A percentile compares a stretch with the other conserved stretches of the same genome.
Evolutionary conservation across 2,113 vertebrate genomes (phyloP).

Genomic region (Onychostruthus taczanowskii): DNA sequence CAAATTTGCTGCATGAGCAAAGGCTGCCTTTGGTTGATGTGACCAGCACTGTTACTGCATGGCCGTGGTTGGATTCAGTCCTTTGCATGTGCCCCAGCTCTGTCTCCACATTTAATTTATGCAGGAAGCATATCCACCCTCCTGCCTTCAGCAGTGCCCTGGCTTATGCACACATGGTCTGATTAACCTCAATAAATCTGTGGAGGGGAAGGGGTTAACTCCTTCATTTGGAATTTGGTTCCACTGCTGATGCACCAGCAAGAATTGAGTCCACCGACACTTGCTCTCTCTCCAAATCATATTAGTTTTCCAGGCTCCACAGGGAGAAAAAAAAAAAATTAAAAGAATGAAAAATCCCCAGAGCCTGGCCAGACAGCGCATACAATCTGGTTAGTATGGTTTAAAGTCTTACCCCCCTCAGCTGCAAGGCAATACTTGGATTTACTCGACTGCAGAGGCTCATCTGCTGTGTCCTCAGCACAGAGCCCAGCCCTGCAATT

Average conservation of each 20-base stretch:
- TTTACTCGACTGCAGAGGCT: background rate
- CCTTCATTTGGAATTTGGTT: background rate
- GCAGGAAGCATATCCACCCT: background rate
- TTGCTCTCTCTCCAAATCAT: slow-evolving; percentile 37
- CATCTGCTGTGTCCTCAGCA: background rate
- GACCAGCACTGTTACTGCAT: background rate
- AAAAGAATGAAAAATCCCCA: background rate
- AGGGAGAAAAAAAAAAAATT: background rate
- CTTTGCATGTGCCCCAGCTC: background rate
- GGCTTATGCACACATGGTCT: background rate
- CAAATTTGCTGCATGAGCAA: background rate
- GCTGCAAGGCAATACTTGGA: background rate
- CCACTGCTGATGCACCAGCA: background rate
- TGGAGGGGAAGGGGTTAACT: slow-evolving; percentile 39
- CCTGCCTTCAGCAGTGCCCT: background rate
- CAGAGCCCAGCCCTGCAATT: slow-evolving; percentile 11
- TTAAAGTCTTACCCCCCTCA: background rate
- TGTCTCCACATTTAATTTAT: background rate
- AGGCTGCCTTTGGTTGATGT: background rate
- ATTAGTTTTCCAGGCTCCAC: background rate
- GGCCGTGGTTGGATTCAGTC: background rate
- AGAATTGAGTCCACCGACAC: slow-evolving; percentile 29
- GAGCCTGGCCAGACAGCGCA: background rate
- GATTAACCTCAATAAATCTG: background rate
- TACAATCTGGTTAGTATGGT: background rate